Base-by-base conservation (phyloP, 2,888 invertebrate species). In the Aromia moschata region DNA sequence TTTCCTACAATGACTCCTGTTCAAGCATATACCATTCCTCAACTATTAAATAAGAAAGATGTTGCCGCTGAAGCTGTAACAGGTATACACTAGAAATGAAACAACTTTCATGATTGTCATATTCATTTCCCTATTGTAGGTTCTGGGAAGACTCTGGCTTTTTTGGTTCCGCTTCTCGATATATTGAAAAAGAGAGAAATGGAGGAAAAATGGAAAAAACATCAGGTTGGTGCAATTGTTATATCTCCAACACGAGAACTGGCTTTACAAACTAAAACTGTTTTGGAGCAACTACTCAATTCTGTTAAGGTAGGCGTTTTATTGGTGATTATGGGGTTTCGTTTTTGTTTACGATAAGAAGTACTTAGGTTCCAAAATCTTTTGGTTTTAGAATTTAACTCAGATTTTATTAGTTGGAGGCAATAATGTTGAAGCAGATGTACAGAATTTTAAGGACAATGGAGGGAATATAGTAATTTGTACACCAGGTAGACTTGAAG, bases 41-140 rank as follows among this genome's bases (percentile, higher is more conserved):
- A 96, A 52, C 83, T 99, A 49, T 79, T 98, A 51, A 87, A 88
- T 5, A 92, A 93, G 71, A 98, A 97, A 81, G 99, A 99, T 85
- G 96, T 99, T 10, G 96, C 95, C 0, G 98, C 94, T 0, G 98
- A 99, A 81, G 98, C 99, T 2, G 95, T 98, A 0, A 99, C 99
- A 0, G 80, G 79, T 77, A 53, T n/a, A n/a, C 43, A 36, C 12
- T 14, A 30, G n/a, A 20, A n/a, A n/a, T n/a, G n/a, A n/a, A 17
- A 36, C 30, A 55, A 31, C 49, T 15, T 43, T n/a, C 9, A 15
- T 30, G 30, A 12, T 12, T 53, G n/a, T 17, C 16, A 40, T 33
- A n/a, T 18, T 41, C 17, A 43, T 30, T 12, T 49, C 5, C 7
- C 55, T 49, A 44, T 65, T 67, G 52, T 17, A 78, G 99, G 99